Base-by-base conservation (phyloP, 2,113 vertebrate species). In the Morone chrysops region DNA sequence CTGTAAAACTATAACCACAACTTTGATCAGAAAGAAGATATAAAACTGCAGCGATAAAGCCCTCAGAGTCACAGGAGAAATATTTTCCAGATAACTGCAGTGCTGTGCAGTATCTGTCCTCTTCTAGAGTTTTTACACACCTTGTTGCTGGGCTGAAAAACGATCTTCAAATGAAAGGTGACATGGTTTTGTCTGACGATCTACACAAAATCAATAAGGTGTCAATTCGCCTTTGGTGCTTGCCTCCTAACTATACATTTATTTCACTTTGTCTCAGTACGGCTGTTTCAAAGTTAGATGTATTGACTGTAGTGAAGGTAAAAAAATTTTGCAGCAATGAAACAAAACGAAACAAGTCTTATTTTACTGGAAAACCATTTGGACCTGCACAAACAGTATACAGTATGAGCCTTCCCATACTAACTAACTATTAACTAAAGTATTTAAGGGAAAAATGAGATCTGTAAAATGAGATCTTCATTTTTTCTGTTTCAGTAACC, bases 121-220 rank as follows among this genome's bases (percentile, higher is more conserved):
- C 50, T 48, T 3, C 36, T 13, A 3, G 5, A 53, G 22, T 22
- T 57, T 48, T 8, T 17, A 12, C 60, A 76, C 51, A 72, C 36
- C 45, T 60, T 16, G 43, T 60, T 16, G 43, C 6, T 59, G 81
- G 43, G 69, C 59, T 57, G n/a, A 71, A 50, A 70, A 59, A 77
- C 43, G 31, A 14, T 70, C 14, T 47, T 40, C 9, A 36, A 72
- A 36, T 51, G 8, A 45, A 78, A 68, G 18, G 36, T 31, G 54
- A 75, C 71, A 68, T 5, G 10, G 16, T 60, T 51, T n/a, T 53
- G 10, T 59, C 41, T 59, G 43, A 57, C 8, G 18, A 40, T 48
- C n/a, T 67, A 48, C 69, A 48, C 51, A 41, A 41, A 80, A 40
- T 80, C 61, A 48, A 43, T 51, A 16, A 20, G 0, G 8, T 22